Evolutionary conservation across 2,888 invertebrate species (phyloP), one percentile per base, ranked within the genome.

Genomic region (Aromia moschata): DNA sequence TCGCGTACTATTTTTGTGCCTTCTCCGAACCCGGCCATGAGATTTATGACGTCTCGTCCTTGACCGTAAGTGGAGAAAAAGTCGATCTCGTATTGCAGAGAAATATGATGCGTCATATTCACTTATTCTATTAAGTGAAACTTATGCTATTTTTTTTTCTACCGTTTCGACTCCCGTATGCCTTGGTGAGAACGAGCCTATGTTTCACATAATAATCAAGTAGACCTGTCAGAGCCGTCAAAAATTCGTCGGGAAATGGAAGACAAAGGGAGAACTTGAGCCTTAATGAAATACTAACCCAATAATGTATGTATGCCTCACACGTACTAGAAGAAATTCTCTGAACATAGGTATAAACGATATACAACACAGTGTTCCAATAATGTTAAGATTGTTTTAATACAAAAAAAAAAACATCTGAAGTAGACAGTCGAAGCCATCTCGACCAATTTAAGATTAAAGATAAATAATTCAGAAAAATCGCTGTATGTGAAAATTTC

Each of bases 71-170:
- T 9, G 10, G 12, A 11, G 11, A 33, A 33, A 18, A 36, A 47
- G 17, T 41, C 9, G n/a, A 18, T 43, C 12, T 25, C 20, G 14
- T 43, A 20, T 25, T 25, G 25, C 14, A 2, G 25, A 20, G 20
- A 25, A 20, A 43, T 43, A 25, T 38, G 15, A 49, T 12, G 25
- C 25, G 49, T 49, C 38, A 49, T 38, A 38, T 37, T 15, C 14
- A 4, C n/a, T 9, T 12, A 49, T 20, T 49, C 25, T 38, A 15
- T 38, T 20, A 49, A 47, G 38, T 49, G 15, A 38, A 49, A 49
- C 25, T 49, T 38, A 18, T 17, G 11, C 16, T 1, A 15, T 49
- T 49, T 47, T 49, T 49, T 38, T 17, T 49, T 25, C 7, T 14
- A 16, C 9, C 11, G 17, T 9, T 37, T 10, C 33, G 2, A 33